Percentiles rank a stretch among this genome's conserved stretches.
Evolutionary conservation across 2,888 invertebrate genomes (phyloP).

Genomic region (Machimus atricapillus): DNA sequence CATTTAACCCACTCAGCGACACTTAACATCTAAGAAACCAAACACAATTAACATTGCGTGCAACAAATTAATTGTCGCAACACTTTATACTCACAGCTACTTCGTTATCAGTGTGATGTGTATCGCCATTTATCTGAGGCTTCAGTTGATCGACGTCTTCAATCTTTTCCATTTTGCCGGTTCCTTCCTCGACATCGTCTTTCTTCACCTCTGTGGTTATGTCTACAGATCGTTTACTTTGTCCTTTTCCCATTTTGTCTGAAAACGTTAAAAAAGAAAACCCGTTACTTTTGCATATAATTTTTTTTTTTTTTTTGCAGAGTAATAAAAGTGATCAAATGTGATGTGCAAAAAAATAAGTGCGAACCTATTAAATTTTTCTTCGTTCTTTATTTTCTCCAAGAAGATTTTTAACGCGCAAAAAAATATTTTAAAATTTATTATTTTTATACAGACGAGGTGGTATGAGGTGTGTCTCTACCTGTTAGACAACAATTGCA

Average conservation of each 20-base stretch:
- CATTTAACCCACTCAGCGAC: neutral
- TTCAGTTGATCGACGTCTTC: conserved; percentile 77
- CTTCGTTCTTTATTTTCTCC: neutral
- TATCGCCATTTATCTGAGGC: conserved; percentile 77
- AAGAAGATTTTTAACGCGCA: neutral
- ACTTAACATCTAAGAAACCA: neutral
- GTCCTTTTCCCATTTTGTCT: conserved; percentile 79
- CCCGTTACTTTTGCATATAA: neutral
- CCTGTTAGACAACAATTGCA: conserved; percentile 30
- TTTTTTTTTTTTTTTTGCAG: neutral
- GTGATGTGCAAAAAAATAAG: neutral
- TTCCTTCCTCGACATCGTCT: conserved; percentile 69
- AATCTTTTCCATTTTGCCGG: conserved; percentile 78
- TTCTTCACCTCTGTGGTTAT: conserved; percentile 74
- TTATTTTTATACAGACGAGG: neutral
- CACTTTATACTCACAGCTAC: conserved; percentile 64
- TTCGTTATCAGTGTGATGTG: conserved; percentile 70
- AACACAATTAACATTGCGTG: neutral
- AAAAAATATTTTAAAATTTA: neutral
- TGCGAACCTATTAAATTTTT: neutral
- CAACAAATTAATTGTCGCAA: neutral
- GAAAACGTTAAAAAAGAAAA: conserved; percentile 8
- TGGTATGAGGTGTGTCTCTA: conserved; percentile 1
- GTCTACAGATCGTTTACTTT: conserved; percentile 87
- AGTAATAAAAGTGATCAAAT: neutral